Evolutionary conservation across 2,888 invertebrate genomes (phyloP), one percentile per base, ranked within the genome.

Genomic region (Drosophila helvetica): DNA sequence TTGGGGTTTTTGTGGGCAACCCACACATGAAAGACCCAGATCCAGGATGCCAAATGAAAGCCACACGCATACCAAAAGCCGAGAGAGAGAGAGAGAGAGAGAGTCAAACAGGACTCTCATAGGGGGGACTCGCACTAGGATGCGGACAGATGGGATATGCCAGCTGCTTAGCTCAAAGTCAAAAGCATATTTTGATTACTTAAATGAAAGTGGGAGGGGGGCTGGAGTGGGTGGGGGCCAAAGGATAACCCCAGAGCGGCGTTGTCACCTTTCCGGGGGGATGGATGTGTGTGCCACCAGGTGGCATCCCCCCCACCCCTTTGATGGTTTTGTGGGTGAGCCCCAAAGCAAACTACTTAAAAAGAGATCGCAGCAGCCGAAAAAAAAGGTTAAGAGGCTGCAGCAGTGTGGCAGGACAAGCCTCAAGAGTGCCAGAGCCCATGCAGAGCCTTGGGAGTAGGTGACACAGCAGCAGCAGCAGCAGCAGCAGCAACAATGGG

Each of bases 101-200:
- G 51, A 30, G 48, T 25, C 25, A 25, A 27, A 27, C 43, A 27
- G 30, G 47, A 30, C 38, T 38, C 38, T 7, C 15, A 15, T 38
- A 38, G 15, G 22, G 5, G 22, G 22, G 22, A n/a, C n/a, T n/a
- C n/a, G 22, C 2, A 22, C 22, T 5, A 22, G 22, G 22, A 22
- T 22, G 8, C 25, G 61, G 43, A 19, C 43, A 47, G 17, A 10
- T 4, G 12, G 12, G 48, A 50, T 43, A 55, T 74, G 72, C 67
- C 83, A 83, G 78, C 78, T 88, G 88, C 88, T 86, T 77, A 86
- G 80, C 38, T 53, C 74, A 67, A 81, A 89, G 88, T 81, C 89
- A 88, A 84, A 84, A 88, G 89, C 89, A 85, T 85, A 85, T 85
- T 85, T 85, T 85, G 85, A 85, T 85, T 89, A 85, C 85, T 86